Evolutionary conservation across 2,888 invertebrate genomes (phyloP).

Genomic region (Agrochola macilenta): DNA sequence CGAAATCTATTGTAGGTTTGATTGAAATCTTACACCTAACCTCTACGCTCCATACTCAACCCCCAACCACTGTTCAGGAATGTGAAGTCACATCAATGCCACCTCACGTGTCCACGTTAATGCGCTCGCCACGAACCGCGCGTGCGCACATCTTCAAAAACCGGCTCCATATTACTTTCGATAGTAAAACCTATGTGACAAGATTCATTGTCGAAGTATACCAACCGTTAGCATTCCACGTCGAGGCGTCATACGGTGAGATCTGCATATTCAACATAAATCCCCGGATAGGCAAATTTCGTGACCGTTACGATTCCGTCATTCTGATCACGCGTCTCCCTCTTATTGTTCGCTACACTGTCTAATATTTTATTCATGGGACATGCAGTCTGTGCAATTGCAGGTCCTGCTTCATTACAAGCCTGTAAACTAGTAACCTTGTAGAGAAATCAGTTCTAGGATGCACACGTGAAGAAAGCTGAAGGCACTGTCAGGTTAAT

Average conservation of each 20-base stretch:
- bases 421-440: slow-evolving; percentile 74
- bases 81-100: slow-evolving; percentile 42
- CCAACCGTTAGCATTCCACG: slow-evolving; percentile 87
- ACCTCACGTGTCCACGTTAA: slow-evolving; percentile 48
- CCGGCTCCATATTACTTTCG: slow-evolving; percentile 78
- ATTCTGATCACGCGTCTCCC: slow-evolving; percentile 79
- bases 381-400: slow-evolving; percentile 73
- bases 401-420: slow-evolving; percentile 67
- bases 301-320: slow-evolving; percentile 78
- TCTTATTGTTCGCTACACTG: slow-evolving; percentile 73
- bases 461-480: slow-evolving; percentile 49
- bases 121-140: slow-evolving; percentile 59
- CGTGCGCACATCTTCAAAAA: slow-evolving; percentile 76
- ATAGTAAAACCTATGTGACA: slow-evolving; percentile 71
- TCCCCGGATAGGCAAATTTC: slow-evolving; percentile 81
- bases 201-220: slow-evolving; percentile 81
- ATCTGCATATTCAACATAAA: slow-evolving; percentile 88
- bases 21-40: not conserved
- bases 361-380: slow-evolving; percentile 81
- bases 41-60: not conserved
- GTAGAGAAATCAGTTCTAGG: slow-evolving; percentile 61
- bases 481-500: slow-evolving; percentile 33
- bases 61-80: slow-evolving; percentile 11
- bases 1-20: too few species aligned
- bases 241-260: slow-evolving; percentile 82